Conservation (phyloP, 2,113 vertebrate genomes). For the Thamnaconus septentrionalis region DNA sequence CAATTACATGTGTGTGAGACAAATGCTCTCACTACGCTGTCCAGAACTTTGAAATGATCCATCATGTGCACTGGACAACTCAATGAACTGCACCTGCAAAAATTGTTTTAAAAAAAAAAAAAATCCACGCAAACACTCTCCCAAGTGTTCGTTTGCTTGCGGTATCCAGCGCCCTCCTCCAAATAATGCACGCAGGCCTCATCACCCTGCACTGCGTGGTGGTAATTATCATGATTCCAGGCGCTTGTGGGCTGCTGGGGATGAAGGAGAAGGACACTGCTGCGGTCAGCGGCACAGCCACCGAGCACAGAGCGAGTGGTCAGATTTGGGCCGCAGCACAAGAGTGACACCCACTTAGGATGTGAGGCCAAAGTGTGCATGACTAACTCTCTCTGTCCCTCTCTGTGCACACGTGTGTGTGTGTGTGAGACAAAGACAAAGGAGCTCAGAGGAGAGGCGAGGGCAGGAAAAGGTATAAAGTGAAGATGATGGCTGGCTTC, state of each 20-base stretch:
- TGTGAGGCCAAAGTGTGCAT: constrained; percentile 59
- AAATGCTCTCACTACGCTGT: constrained; percentile 49
- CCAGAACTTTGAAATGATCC: no score
- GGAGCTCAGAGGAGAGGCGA: constrained; percentile 44
- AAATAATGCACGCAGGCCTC: constrained; percentile 2
- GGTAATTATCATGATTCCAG: constrained; percentile 41
- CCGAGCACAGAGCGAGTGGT: constrained; percentile 59
- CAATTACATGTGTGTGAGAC: constrained; percentile 7
- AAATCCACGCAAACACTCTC: no score
- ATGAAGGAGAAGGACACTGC: constrained; percentile 51
- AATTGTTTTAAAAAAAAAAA: no score
- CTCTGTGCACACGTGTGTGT: constrained; percentile 17
- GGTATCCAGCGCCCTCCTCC: no score
- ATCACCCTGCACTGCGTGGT: constrained; percentile 48
- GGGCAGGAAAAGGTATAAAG: constrained; percentile 63
- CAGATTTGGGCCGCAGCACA: constrained; percentile 65
- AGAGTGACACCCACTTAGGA: constrained; percentile 76
- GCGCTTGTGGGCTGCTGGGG: constrained; percentile 48
- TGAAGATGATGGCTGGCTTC: constrained; percentile 77
- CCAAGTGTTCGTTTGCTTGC: no score
- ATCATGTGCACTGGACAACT: no score
- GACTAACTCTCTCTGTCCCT: constrained; percentile 16
- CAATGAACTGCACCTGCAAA: no score
- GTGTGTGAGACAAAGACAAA: constrained; percentile 50
- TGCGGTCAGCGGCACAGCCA: constrained; percentile 54